A percentile compares a stretch with the other conserved stretches of the same genome.
These are phyloP conservation scores for Cryptus viduatorius DNA, from an alignment of 2,888 invertebrate species.

Conservation along the genomic window DNA sequence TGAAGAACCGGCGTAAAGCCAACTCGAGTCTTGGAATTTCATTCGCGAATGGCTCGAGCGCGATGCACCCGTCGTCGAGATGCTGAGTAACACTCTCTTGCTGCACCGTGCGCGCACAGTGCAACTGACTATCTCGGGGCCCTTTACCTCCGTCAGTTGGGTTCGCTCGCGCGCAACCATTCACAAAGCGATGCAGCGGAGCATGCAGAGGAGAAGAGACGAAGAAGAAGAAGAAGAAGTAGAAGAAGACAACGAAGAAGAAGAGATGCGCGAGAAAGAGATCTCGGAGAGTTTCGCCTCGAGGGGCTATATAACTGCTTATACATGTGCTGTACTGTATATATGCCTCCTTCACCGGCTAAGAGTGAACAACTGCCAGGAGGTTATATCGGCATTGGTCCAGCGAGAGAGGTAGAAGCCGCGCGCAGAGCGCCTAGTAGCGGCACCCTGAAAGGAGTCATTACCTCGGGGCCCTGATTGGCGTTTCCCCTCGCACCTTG, in stretches of 20 bases:
- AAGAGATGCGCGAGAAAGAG: constrained; percentile 44
- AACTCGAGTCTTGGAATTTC: constrained; percentile 48
- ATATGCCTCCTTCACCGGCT: not conserved
- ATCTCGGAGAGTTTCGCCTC: constrained; percentile 20
- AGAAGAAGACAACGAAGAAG: constrained; percentile 34
- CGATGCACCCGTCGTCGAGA: constrained; percentile 31
- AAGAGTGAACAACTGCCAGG: constrained; percentile 7
- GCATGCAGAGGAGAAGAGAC: constrained; percentile 23
- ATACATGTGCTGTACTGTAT: constrained; percentile 10
- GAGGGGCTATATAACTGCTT: constrained; percentile 34
- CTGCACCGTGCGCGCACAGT: constrained; percentile 10
- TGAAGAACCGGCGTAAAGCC: constrained; percentile 2
- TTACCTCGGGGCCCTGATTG: constrained; percentile 73
- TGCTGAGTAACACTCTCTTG: constrained; percentile 9
- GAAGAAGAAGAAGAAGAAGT: constrained; percentile 20
- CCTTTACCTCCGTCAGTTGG: constrained; percentile 38
- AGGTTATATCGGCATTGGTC: constrained; percentile 43
- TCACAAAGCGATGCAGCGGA: constrained; percentile 55
- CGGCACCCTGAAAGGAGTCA: constrained; percentile 72
- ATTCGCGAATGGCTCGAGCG: constrained; percentile 44
- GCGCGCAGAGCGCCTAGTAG: constrained; percentile 58
- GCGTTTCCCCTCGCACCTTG: constrained; percentile 76
- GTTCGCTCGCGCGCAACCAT: constrained; percentile 44
- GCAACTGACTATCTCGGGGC: constrained; percentile 16
- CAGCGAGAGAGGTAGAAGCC: constrained; percentile 51